Conservation (phyloP, 2,888 invertebrate species). For the Beris chalybata region DNA sequence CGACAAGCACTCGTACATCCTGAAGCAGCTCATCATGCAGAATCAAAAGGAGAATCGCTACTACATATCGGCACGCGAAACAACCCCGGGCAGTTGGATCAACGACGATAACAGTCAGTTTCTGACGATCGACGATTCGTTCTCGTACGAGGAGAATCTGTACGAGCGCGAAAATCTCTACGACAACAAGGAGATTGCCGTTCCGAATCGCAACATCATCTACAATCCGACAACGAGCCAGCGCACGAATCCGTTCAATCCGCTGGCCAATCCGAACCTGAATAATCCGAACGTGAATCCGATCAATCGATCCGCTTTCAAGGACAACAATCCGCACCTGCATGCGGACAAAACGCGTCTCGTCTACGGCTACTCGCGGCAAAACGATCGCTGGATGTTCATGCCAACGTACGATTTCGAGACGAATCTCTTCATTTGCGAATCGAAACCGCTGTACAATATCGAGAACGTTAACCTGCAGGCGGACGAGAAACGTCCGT, state of each 20-base stretch:
- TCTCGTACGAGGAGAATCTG: constrained; percentile 66
- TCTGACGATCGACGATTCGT: constrained; percentile 78
- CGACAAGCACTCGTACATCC: constrained; percentile 86
- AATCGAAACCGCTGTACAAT: constrained; percentile 57
- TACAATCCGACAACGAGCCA: background rate
- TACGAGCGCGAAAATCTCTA: constrained; percentile 54
- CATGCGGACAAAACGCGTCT: constrained; percentile 69
- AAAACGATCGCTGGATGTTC: constrained; percentile 80
- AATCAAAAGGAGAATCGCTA: constrained; percentile 86
- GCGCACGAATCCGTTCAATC: background rate
- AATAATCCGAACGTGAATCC: constrained; percentile 7
- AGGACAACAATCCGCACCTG: constrained; percentile 38
- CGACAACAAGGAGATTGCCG: constrained; percentile 44
- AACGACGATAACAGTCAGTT: constrained; percentile 86
- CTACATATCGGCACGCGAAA: constrained; percentile 81
- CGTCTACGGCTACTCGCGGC: constrained; percentile 74
- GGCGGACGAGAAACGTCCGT: constrained; percentile 76
- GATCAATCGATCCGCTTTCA: background rate
- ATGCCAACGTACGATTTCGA: constrained; percentile 78
- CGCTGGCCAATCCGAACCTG: background rate
- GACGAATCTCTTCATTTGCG: constrained; percentile 81
- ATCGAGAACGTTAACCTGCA: constrained; percentile 71
- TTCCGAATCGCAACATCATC: background rate
- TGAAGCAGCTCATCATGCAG: constrained; percentile 75
- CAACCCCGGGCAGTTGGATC: constrained; percentile 74